Conservation (phyloP, 2,113 vertebrate species). For the Ceyx margarethae region DNA sequence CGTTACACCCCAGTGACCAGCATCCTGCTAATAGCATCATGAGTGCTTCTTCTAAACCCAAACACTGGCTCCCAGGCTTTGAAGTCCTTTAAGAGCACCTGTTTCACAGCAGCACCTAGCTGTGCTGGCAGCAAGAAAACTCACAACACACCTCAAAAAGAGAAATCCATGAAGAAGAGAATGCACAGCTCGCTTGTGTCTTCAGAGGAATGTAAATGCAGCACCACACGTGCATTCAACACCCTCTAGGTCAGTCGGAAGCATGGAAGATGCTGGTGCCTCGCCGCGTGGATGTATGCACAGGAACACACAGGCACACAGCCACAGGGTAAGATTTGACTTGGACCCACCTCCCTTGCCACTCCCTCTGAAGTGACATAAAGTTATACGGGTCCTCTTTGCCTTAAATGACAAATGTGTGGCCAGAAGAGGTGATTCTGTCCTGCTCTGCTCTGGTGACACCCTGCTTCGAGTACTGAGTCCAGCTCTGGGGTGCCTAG, state of each 20-base stretch:
- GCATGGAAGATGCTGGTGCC: background rate
- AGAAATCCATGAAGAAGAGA: background rate
- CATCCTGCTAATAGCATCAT: background rate
- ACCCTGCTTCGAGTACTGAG: background rate
- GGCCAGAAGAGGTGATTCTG: too few relatives aligned
- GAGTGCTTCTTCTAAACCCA: background rate
- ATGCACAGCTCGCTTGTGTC: fast-evolving
- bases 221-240: background rate
- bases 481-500: background rate
- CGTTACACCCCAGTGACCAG: fast-evolving
- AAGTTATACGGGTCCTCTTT: background rate
- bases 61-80: background rate
- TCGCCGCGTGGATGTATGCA: fast-evolving
- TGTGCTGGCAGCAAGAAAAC: background rate
- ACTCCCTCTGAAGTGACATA: background rate
- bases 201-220: background rate
- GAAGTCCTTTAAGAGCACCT: background rate
- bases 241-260: background rate
- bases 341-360: background rate
- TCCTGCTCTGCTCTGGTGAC: background rate
- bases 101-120: background rate
- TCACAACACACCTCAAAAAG: background rate
- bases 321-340: background rate
- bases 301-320: background rate
- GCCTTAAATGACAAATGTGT: background rate